These are phyloP conservation scores for Orientallactaga bullata DNA, from an alignment of 2,113 vertebrate genomes.

Conservation along the genomic window DNA sequence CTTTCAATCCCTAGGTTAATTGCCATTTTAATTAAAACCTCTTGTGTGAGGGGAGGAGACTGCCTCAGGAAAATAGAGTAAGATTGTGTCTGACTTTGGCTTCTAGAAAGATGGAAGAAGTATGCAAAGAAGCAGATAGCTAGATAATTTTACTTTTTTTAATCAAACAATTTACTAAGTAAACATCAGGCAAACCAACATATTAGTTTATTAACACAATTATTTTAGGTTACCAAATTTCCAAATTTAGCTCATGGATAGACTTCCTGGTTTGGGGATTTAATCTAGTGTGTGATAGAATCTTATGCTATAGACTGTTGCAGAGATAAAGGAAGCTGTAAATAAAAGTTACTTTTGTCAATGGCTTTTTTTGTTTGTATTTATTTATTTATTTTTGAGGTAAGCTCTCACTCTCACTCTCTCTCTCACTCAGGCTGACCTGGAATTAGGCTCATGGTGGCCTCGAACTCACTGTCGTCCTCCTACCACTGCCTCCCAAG, in stretches of 20 bases:
- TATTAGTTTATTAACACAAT: background rate
- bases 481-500: too few species aligned
- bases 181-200: conserved; percentile 3
- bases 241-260: background rate
- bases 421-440: too few species aligned
- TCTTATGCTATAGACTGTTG: background rate
- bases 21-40: conserved; percentile 75
- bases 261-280: conserved; percentile 18
- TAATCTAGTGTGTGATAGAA: background rate
- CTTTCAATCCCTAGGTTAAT: conserved; percentile 52
- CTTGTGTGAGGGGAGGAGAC: conserved; percentile 61
- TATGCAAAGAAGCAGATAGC: background rate
- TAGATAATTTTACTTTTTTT: background rate
- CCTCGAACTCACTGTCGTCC: too few species aligned
- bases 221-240: conserved; percentile 45
- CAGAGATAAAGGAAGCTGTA: conserved; percentile 46
- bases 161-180: conserved; percentile 41
- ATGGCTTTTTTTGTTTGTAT: too few species aligned
- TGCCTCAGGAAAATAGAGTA: conserved; percentile 50
- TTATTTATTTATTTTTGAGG: too few species aligned
- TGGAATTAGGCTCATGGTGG: too few species aligned
- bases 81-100: background rate
- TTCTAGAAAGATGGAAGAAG: conserved; percentile 9
- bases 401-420: too few species aligned
- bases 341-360: conserved; percentile 16